Evolutionary conservation across 2,797 vertebrate species (phyloP), one percentile per base, ranked within the genome.

Genomic region (Crenuchus spilurus): DNA sequence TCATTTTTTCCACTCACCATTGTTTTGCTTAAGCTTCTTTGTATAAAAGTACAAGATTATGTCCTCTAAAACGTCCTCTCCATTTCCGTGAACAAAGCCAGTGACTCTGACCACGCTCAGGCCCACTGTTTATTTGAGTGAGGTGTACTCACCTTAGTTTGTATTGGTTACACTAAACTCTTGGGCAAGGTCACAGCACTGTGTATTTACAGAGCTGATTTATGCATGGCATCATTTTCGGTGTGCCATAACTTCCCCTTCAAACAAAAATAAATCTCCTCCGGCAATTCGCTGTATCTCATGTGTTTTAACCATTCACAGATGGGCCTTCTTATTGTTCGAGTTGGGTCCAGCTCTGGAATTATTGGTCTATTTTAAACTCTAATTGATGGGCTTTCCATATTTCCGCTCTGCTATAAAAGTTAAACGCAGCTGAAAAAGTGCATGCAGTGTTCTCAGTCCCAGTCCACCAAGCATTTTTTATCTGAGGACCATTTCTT

Each of bases 341-440:
- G 44, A 44, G 26, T 66, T 65, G 66, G 66, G 72, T 60, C 72
- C 44, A 51, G 72, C 37, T 70, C 61, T 44, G 66, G 66, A 70
- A 70, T 78, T 70, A 70, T 70, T 65, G 66, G 66, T 78, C 71
- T 70, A 42, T 70, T 74, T 74, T 74, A 78, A 65, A 73, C 13
- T 7, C 39, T 63, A 78, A 78, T 66, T 63, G 54, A 75, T 74
- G 41, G n/a, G 11, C 64, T 75, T 77, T 74, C 66, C 79, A 71
- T 66, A 74, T 70, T 67, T 51, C 39, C 2, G n/a, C 61, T 49
- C 33, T 1, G 51, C 48, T 49, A 51, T 72, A 77, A 69, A 77
- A 52, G 10, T n/a, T 52, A 60, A 54, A 20, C 16, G 24, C 35
- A 9, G 20, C 58, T 72, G 42, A 67, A 58, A 70, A 70, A 75